Conservation (phyloP, 2,797 vertebrate species). For the Synanceia verrucosa region DNA sequence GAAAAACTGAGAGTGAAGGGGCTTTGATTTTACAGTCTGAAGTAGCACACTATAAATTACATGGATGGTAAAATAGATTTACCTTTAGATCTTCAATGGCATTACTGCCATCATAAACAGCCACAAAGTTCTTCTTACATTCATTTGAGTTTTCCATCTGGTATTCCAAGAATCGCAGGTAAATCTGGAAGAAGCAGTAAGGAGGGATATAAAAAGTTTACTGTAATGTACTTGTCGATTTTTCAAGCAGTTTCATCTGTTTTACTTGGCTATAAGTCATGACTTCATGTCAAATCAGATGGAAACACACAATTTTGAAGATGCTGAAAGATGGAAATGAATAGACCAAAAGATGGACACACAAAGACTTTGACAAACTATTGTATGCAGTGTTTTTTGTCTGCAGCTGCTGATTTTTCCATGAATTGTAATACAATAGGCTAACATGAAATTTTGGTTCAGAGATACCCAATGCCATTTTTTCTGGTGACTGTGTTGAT, state of each 20-base stretch:
- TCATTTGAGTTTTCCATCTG: slow-evolving; percentile 98
- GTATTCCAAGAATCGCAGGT: slow-evolving; percentile 94
- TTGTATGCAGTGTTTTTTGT: neutral
- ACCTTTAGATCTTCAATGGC: slow-evolving; percentile 94
- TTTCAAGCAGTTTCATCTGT: neutral
- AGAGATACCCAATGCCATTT: too few relatives aligned
- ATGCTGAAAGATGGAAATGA: neutral
- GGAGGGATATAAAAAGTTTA: neutral
- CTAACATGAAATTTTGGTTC: too few relatives aligned
- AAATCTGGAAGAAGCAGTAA: slow-evolving; percentile 83
- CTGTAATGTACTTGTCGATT: neutral
- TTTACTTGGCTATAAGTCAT: neutral
- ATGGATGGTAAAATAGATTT: slow-evolving; percentile 4
- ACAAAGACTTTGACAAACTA: neutral
- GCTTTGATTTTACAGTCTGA: neutral
- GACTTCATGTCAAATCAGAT: neutral
- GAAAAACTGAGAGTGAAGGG: neutral
- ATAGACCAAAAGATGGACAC: neutral
- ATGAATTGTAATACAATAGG: too few relatives aligned
- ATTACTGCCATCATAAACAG: slow-evolving; percentile 94
- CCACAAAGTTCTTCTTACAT: slow-evolving; percentile 97
- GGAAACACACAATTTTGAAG: too few relatives aligned
- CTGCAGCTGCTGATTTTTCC: neutral
- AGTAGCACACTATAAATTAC: neutral
- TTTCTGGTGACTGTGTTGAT: too few relatives aligned